Conservation (phyloP, 2,888 invertebrate species). For the Vanessa cardui region DNA sequence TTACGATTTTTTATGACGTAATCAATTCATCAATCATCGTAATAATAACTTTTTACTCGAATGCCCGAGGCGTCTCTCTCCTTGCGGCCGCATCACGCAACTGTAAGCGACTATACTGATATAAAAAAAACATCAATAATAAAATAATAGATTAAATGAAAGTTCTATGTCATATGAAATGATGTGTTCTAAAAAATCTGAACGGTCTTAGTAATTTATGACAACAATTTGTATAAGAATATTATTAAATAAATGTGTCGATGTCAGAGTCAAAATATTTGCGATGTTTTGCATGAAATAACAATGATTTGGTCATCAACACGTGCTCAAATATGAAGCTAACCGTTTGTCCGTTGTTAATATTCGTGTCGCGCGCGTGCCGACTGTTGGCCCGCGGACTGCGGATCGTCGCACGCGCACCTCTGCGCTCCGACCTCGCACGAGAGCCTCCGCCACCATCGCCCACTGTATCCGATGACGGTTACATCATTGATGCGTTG, state of each 20-base stretch:
- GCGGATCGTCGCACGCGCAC: constrained; percentile 16
- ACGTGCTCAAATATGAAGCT: constrained; percentile 22
- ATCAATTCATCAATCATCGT: constrained; percentile 13
- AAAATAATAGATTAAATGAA: background rate
- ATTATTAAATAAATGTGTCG: no score
- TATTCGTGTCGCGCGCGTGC: constrained; percentile 21
- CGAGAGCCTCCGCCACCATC: constrained; percentile 6
- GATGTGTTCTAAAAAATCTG: no score
- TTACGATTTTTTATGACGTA: constrained; percentile 6
- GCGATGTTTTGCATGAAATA: background rate
- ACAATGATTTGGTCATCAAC: constrained; percentile 23
- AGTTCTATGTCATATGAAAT: background rate
- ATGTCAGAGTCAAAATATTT: no score
- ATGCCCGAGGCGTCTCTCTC: constrained; percentile 1
- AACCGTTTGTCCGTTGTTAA: constrained; percentile 3
- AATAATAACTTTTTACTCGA: constrained; percentile 8
- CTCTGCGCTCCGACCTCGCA: constrained; percentile 12
- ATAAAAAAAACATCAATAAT: background rate
- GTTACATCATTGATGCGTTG: constrained; percentile 10
- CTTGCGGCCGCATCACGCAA: background rate
- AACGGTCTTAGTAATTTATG: no score
- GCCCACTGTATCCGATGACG: constrained; percentile 12
- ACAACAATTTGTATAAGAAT: no score
- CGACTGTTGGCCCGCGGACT: background rate
- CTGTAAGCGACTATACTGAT: background rate